Evolutionary conservation across 1,140 invertebrate species (phyloP), one percentile per base, ranked within the genome.

Genomic region (Ips typographus): DNA sequence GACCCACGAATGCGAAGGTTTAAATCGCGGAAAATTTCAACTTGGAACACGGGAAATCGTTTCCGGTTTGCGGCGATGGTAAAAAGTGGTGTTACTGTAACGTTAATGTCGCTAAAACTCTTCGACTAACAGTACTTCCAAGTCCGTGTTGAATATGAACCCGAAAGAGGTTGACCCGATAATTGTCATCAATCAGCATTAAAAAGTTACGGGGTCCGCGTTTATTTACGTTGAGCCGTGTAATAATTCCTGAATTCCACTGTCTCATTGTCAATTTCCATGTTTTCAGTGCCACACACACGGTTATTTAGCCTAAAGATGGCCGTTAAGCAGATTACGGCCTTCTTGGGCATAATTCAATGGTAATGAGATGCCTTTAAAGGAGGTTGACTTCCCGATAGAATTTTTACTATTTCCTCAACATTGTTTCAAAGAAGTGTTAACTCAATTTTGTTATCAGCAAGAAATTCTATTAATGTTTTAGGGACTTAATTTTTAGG

Each of bases 111-210:
- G 38, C 51, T 6, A 55, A 65, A 65, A 65, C 52, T 56, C 40
- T 40, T 39, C n/a, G 8, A 47, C n/a, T 65, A 65, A 65, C 62
- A 55, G 62, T 65, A 65, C 62, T 56, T 43, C 1, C n/a, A 41
- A 42, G 59, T 22, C 36, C n/a, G 39, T 52, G 22, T 22, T 22
- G 40, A 55, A 65, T 41, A 1, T 65, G 52, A 55, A 65, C 62
- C 40, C 40, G 40, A 55, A 65, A 43, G 62, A 65, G 62, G 62
- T 65, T 65, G 62, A 65, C 62, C 62, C 62, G 40, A 65, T 56
- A 42, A 65, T 65, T 65, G 41, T 40, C 62, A 65, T 65, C 52
- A 65, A 65, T 65, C 62, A 65, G 52, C 40, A 62, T 62, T 47
- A 22, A 62, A 49, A 40, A 40, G 57, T 7, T 40, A 56, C 53